phyloP scores from a whole-genome alignment of 2,888 invertebrate genomes.

The Tenthredo distinguenda region DNA sequence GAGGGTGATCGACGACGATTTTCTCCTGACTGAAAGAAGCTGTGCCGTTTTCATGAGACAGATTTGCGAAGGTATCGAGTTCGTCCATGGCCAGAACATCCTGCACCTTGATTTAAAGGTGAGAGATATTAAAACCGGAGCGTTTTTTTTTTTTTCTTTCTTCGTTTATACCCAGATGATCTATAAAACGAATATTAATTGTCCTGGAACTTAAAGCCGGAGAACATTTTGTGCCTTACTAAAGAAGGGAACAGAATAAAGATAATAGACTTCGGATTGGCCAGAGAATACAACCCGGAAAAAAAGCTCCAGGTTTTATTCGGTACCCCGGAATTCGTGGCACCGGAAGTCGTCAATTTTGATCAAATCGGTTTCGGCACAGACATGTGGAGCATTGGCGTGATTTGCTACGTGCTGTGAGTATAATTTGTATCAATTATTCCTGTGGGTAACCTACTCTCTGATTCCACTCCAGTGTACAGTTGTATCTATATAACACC shows the following conservation, averaged over 20 bases:
- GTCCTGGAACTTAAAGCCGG: conserved; percentile 85
- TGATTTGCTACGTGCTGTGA: conserved; percentile 99
- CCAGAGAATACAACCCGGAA: conserved; percentile 93
- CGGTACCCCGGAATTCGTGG: conserved; percentile 99
- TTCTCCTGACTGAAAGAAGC: conserved; percentile 96
- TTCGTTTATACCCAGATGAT: conserved; percentile 16
- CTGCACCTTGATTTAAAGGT: conserved; percentile 99
- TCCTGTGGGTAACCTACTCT: not conserved
- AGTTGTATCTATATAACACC: not conserved
- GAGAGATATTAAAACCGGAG: conserved; percentile 49
- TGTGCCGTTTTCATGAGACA: conserved; percentile 98
- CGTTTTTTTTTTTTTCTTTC: not conserved
- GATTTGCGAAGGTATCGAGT: conserved; percentile 98
- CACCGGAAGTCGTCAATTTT: conserved; percentile 99
- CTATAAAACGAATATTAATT: conserved; percentile 30
- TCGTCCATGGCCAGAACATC: conserved; percentile 97
- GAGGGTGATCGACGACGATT: conserved; percentile 98
- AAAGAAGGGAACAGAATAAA: conserved; percentile 98
- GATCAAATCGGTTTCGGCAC: conserved; percentile 97
- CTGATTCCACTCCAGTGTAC: not conserved
- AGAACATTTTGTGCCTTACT: conserved; percentile 98
- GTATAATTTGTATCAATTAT: conserved; percentile 76
- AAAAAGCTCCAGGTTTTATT: conserved; percentile 96
- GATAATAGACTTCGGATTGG: conserved; percentile 98
- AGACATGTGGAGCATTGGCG: conserved; percentile 99